Conservation (phyloP, 1,140 invertebrate genomes). For the Gonioctena quinquepunctata region DNA sequence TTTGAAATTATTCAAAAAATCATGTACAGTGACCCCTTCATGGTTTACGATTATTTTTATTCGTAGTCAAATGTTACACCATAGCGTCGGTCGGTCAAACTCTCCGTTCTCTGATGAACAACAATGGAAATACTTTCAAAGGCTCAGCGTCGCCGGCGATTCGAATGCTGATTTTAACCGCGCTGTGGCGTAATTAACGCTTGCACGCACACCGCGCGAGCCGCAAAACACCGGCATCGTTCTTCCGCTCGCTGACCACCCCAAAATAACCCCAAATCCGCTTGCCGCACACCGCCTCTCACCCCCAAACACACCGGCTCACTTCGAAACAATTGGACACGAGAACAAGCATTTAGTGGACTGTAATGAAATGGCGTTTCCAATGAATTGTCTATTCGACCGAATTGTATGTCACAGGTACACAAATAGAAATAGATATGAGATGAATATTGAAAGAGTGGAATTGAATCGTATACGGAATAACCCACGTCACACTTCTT, state of each 20-base stretch:
- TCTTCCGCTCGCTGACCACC: slow-evolving; percentile 23
- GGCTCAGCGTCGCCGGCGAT: background rate
- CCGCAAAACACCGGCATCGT: slow-evolving; percentile 39
- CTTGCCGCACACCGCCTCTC: background rate
- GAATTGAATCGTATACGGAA: too few species aligned
- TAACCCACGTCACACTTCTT: too few species aligned
- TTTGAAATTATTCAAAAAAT: too few species aligned
- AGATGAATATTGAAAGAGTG: background rate
- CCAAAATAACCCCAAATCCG: slow-evolving; percentile 34
- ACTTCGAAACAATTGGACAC: slow-evolving; percentile 14
- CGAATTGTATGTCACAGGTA: background rate
- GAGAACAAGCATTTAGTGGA: slow-evolving; percentile 18
- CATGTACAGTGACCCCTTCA: too few species aligned
- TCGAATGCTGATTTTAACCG: slow-evolving; percentile 33
- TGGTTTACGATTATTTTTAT: too few species aligned
- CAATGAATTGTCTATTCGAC: slow-evolving; percentile 5
- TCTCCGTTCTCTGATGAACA: background rate
- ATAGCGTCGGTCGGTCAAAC: background rate
- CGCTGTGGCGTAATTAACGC: slow-evolving; percentile 3
- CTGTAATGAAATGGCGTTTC: slow-evolving; percentile 9
- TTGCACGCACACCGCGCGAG: slow-evolving; percentile 43
- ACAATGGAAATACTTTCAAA: background rate
- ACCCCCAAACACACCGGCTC: background rate
- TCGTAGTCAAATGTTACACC: too few species aligned
- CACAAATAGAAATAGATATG: background rate